Evolutionary conservation across 2,797 vertebrate genomes (phyloP).

Genomic region (Characodon lateralis): DNA sequence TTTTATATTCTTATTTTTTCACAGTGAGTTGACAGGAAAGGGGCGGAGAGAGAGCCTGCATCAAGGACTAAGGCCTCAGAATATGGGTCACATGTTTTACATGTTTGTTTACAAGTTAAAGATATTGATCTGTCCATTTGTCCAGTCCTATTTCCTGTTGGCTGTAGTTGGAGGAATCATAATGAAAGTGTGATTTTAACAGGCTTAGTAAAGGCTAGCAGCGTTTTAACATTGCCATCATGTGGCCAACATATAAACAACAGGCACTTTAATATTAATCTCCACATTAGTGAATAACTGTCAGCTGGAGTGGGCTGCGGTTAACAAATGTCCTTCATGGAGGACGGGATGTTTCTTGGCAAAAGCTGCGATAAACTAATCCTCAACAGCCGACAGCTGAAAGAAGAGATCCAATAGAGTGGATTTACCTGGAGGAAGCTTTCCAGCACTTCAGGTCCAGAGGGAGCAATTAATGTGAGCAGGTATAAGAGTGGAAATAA

Average conservation of each 20-base stretch:
- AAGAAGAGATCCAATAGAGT: constrained; percentile 15
- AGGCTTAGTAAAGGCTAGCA: background rate
- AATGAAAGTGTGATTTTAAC: background rate
- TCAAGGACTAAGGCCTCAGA: no score
- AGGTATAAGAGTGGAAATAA: constrained; percentile 2
- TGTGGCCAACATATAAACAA: constrained; percentile 16
- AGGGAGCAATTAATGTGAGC: no score
- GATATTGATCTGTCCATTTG: no score
- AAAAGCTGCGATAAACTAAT: constrained; percentile 30
- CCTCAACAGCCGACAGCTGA: constrained; percentile 27
- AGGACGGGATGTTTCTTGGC: background rate
- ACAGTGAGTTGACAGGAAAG: no score
- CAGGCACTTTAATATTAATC: background rate
- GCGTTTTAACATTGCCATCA: constrained; percentile 23
- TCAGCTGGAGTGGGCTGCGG: background rate
- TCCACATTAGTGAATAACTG: background rate
- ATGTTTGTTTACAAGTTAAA: no score
- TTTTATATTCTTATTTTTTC: no score
- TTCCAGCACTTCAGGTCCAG: constrained; percentile 24
- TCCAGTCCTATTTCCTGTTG: no score
- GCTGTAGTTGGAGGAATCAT: no score
- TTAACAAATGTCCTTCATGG: constrained; percentile 3
- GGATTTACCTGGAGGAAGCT: constrained; percentile 25
- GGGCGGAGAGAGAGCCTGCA: no score
- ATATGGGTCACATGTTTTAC: no score